These are phyloP conservation scores for Drosophila neutralis DNA, from an alignment of 2,888 invertebrate species.

Conservation along the genomic window DNA sequence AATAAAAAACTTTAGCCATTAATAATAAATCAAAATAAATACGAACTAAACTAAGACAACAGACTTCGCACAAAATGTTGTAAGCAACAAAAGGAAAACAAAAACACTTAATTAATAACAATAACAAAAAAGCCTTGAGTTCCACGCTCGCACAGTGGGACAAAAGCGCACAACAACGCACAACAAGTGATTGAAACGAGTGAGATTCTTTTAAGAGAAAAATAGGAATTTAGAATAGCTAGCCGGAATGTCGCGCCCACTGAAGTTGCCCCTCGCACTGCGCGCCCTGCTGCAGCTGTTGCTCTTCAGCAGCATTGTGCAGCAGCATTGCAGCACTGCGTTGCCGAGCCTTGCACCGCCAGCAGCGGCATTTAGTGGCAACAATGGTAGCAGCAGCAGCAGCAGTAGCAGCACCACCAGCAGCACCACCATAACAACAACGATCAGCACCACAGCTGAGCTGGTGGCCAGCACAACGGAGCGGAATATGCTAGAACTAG, in stretches of 20 bases:
- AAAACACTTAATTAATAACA: conserved; percentile 12
- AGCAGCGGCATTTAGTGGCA: conserved; percentile 8
- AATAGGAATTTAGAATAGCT: conserved; percentile 9
- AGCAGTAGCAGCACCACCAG: background rate
- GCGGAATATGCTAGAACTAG: conserved; percentile 56
- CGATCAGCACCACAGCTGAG: conserved; percentile 20
- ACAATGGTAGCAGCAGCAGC: conserved; percentile 1
- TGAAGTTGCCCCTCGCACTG: conserved; percentile 48
- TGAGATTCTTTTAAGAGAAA: conserved; percentile 18
- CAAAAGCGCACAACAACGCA: conserved; percentile 48
- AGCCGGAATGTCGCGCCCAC: conserved; percentile 63
- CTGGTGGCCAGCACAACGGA: conserved; percentile 30
- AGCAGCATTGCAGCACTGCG: conserved; percentile 62
- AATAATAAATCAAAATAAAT: conserved; percentile 25
- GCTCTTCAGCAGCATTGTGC: conserved; percentile 74
- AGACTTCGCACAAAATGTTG: conserved; percentile 66
- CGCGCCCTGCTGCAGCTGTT: conserved; percentile 73
- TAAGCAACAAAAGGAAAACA: conserved; percentile 30
- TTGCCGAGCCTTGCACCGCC: conserved; percentile 45
- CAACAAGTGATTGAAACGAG: conserved; percentile 24
- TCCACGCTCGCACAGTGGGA: conserved; percentile 63
- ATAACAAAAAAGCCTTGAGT: conserved; percentile 12
- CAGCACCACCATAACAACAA: background rate
- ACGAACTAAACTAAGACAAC: conserved; percentile 29
- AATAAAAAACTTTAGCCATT: conserved; percentile 28